A percentile compares a stretch with the other conserved stretches of the same genome.
These are phyloP conservation scores for Cyanistes caeruleus DNA, from an alignment of 2,113 vertebrate genomes.

Conservation along the genomic window DNA sequence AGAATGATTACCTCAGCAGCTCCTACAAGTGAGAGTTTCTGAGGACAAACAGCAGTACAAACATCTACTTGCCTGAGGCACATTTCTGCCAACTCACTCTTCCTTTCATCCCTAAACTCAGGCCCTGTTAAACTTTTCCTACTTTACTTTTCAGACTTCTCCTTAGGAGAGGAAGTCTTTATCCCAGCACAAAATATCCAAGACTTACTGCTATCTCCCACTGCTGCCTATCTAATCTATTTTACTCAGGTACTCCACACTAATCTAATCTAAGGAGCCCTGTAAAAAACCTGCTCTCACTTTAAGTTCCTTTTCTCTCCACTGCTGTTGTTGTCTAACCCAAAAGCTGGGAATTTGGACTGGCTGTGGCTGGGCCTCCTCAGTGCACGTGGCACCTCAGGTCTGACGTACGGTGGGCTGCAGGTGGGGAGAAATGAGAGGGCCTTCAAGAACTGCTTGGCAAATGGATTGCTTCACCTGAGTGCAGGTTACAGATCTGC, in stretches of 20 bases:
- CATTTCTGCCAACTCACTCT: not conserved
- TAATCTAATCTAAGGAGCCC: constrained; percentile 1
- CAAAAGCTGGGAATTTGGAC: not conserved
- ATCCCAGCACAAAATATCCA: not conserved
- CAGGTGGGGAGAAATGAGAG: not conserved
- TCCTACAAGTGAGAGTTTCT: not conserved
- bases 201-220: not conserved
- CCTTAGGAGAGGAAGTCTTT: not conserved
- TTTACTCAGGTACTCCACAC: not conserved
- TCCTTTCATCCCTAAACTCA: not conserved
- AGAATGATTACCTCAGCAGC: not conserved
- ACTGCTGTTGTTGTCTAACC: not conserved
- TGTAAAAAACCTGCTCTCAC: not conserved
- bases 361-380: not conserved
- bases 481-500: not conserved
- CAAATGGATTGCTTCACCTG: not conserved
- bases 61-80: not conserved
- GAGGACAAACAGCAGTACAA: not conserved
- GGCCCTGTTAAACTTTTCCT: not conserved
- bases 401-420: not conserved
- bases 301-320: not conserved
- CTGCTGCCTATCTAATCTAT: constrained; percentile 8
- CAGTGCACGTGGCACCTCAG: not conserved
- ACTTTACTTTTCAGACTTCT: not conserved
- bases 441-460: not conserved